phyloP scores from a whole-genome alignment of 2,113 vertebrate species.

The Trogon surrucura region DNA sequence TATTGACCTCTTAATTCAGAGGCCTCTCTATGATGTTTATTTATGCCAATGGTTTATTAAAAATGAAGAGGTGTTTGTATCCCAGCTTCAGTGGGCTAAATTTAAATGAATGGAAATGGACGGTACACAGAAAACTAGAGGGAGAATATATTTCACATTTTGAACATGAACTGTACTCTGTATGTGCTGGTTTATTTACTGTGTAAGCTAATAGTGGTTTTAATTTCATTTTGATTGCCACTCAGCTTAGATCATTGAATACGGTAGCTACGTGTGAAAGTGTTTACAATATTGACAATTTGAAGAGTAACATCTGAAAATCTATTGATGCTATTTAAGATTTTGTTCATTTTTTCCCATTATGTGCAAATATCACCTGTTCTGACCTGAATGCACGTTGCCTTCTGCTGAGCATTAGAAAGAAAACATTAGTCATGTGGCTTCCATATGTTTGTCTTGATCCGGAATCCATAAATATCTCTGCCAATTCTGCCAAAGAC shows the following conservation, averaged over 20 bases:
- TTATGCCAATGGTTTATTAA: neutral
- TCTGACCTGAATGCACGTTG: neutral
- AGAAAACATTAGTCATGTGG: neutral
- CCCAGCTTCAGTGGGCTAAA: neutral
- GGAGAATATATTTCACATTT: neutral
- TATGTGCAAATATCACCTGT: neutral
- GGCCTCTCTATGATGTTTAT: neutral
- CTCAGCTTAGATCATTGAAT: neutral
- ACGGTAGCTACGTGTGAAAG: neutral
- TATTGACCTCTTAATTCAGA: neutral
- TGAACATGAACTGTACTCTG: neutral
- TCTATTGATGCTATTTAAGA: neutral
- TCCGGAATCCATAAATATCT: neutral
- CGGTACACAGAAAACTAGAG: neutral
- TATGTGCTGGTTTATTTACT: neutral
- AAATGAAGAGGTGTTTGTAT: neutral
- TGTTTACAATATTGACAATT: neutral
- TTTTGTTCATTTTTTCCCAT: neutral
- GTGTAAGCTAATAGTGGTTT: neutral
- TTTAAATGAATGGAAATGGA: neutral
- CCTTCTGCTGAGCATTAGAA: neutral
- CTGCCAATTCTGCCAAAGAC: neutral
- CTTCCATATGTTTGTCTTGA: neutral
- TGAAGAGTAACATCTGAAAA: constrained; percentile 10
- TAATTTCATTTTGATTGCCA: neutral